Conservation (phyloP, 2,888 invertebrate genomes). For the Laspeyria flexula region DNA sequence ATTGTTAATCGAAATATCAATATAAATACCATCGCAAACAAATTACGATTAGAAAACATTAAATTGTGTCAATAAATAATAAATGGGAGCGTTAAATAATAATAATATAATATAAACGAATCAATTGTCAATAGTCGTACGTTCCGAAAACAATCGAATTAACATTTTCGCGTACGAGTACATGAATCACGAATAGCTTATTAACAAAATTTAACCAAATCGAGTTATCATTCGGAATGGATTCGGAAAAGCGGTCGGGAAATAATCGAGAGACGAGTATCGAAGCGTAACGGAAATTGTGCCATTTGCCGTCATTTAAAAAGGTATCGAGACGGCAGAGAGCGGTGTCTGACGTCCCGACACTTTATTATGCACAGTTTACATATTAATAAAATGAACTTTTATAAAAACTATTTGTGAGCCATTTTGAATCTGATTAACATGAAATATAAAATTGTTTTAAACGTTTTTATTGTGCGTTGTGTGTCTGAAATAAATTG, state of each 20-base stretch:
- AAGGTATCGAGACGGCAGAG: conserved; percentile 51
- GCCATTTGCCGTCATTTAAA: conserved; percentile 70
- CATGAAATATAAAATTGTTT: no score
- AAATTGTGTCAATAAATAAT: not conserved
- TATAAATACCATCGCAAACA: no score
- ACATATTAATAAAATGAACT: conserved; percentile 28
- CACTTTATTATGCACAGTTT: conserved; percentile 25
- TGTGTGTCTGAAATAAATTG: no score
- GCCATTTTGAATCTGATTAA: conserved; percentile 13
- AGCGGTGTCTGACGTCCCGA: conserved; percentile 5
- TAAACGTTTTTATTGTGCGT: no score
- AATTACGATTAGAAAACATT: not conserved
- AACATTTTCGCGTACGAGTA: conserved; percentile 4
- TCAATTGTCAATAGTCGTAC: not conserved
- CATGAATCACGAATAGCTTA: conserved; percentile 34
- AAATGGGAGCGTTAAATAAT: not conserved
- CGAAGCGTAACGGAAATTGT: conserved; percentile 72
- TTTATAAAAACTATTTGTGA: conserved; percentile 18
- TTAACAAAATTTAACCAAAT: conserved; percentile 52
- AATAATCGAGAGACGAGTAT: conserved; percentile 72
- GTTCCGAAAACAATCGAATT: conserved; percentile 10
- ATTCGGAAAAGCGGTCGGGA: conserved; percentile 67
- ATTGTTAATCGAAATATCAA: no score
- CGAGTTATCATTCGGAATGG: conserved; percentile 53
- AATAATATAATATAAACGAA: not conserved